Conservation (phyloP, 92 coral and sea anemone species). For the Heliopora coerulea region DNA sequence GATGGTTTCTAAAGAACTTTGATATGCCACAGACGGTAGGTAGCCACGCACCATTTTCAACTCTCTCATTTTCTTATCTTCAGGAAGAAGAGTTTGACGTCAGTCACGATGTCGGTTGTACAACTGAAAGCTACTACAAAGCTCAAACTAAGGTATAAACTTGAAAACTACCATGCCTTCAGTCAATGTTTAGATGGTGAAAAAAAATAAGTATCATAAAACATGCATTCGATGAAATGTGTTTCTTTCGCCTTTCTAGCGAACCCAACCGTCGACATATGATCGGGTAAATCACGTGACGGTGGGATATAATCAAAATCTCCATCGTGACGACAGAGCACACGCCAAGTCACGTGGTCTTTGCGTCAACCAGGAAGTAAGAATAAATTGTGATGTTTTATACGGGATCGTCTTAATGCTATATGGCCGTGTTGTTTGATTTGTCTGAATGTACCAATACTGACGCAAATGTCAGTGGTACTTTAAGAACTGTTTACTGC, state of each 20-base stretch:
- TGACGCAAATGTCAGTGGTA: too few species aligned
- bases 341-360: constrained; percentile 94
- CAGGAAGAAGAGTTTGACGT: constrained; percentile 1
- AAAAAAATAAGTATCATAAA: too few species aligned
- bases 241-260: constrained; percentile 55
- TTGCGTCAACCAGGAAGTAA: constrained; percentile 78
- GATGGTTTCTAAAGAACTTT: too few species aligned
- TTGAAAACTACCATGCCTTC: neutral
- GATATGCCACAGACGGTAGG: too few species aligned
- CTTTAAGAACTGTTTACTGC: too few species aligned
- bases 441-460: too few species aligned
- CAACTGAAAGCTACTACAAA: constrained; percentile 30
- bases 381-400: too few species aligned
- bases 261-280: constrained; percentile 72
- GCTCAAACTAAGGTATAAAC: constrained; percentile 32
- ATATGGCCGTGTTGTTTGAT: too few species aligned
- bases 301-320: constrained; percentile 88
- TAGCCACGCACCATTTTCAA: too few species aligned
- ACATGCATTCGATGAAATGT: too few species aligned
- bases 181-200: too few species aligned
- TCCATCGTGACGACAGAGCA: constrained; percentile 94
- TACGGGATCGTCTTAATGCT: too few species aligned
- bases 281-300: constrained; percentile 87
- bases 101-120: neutral
- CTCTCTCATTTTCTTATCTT: neutral